These are phyloP conservation scores for Ormyrus pomaceus DNA, from an alignment of 2,888 invertebrate species.

Conservation along the genomic window DNA sequence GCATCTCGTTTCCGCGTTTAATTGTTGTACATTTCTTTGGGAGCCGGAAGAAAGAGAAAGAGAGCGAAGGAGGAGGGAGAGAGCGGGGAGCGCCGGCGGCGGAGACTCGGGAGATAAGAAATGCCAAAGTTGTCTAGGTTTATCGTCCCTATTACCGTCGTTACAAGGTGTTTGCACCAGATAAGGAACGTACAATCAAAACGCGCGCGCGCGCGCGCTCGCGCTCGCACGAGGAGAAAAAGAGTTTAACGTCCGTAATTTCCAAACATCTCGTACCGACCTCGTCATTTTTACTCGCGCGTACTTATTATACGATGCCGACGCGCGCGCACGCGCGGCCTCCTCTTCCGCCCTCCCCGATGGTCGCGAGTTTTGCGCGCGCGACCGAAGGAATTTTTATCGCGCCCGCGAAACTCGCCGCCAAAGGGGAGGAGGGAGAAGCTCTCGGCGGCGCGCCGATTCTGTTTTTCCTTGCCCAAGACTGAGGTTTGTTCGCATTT, in stretches of 20 bases:
- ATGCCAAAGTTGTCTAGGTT: conserved; percentile 76
- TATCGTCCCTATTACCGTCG: conserved; percentile 68
- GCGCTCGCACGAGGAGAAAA: neutral
- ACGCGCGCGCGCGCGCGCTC: neutral
- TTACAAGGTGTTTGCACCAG: conserved; percentile 59
- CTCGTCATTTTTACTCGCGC: conserved; percentile 57
- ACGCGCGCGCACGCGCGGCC: conserved; percentile 20
- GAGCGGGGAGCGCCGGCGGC: conserved; percentile 35
- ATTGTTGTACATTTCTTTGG: conserved; percentile 20
- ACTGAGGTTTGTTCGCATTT: conserved; percentile 69
- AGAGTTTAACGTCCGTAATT: neutral
- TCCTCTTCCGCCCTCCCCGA: too few relatives aligned
- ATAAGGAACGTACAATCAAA: conserved; percentile 34
- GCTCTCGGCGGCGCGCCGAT: conserved; percentile 36
- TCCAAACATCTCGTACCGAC: conserved; percentile 59
- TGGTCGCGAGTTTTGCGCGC: conserved; percentile 37
- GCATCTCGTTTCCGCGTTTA: conserved; percentile 16
- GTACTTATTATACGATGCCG: conserved; percentile 62
- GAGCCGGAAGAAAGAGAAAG: neutral
- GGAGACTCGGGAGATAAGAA: conserved; percentile 60
- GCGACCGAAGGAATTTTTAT: conserved; percentile 60
- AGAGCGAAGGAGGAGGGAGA: neutral
- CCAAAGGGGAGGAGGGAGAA: neutral
- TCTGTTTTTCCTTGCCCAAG: conserved; percentile 69
- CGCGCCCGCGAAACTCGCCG: conserved; percentile 66